phyloP scores from a whole-genome alignment of 2,797 vertebrate species.

The Myotis findleyi region DNA sequence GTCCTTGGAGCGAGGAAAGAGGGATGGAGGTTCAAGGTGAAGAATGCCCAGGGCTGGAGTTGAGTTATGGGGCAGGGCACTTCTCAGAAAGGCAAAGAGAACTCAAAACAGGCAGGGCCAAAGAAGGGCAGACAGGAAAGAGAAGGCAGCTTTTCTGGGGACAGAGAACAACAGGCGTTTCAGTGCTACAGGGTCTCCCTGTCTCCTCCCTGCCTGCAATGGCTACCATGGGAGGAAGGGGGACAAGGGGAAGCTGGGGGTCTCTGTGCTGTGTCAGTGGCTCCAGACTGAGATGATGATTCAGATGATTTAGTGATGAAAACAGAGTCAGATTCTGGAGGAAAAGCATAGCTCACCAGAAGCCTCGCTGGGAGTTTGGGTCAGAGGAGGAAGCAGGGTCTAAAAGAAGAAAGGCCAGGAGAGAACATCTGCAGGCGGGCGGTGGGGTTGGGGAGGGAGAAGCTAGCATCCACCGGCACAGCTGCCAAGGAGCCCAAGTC shows the following conservation, averaged over 20 bases:
- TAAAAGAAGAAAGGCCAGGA: constrained; percentile 56
- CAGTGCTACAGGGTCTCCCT: neutral
- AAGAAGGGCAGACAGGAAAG: neutral
- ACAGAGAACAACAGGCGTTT: neutral
- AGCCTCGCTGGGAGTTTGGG: constrained; percentile 41
- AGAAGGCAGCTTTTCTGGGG: neutral
- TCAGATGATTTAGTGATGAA: constrained; percentile 59
- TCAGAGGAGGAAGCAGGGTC: constrained; percentile 62
- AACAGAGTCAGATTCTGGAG: constrained; percentile 66
- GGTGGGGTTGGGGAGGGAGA: neutral
- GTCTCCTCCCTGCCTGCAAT: neutral
- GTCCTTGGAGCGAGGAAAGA: neutral
- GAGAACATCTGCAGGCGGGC: constrained; percentile 53
- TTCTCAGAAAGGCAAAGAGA: neutral
- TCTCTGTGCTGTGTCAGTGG: constrained; percentile 32
- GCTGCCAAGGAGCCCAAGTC: neutral
- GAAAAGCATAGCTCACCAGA: constrained; percentile 51
- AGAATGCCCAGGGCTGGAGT: neutral
- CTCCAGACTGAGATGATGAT: constrained; percentile 49
- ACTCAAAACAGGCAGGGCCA: neutral
- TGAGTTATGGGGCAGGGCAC: neutral
- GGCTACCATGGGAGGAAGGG: neutral
- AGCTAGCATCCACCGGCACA: neutral
- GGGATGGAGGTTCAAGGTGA: neutral
- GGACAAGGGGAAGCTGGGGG: constrained; percentile 3